Percentiles rank a stretch among this genome's conserved stretches.
Conservation (phyloP, 2,797 vertebrate genomes). For the Psittacula derbiana region DNA sequence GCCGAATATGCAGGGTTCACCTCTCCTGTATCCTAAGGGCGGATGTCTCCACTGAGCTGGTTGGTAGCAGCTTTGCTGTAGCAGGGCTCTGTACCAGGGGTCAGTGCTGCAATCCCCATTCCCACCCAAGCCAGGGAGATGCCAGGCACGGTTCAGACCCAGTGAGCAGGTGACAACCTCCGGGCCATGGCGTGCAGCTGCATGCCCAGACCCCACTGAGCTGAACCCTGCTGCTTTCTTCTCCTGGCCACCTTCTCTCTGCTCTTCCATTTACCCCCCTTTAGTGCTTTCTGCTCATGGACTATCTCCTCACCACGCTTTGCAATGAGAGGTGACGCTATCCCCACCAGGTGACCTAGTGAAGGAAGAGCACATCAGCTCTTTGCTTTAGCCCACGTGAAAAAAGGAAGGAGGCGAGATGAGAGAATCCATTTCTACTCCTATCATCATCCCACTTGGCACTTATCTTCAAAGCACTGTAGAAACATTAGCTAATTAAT, state of each 20-base stretch:
- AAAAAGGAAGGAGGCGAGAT: not conserved
- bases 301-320: not conserved
- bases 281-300: not conserved
- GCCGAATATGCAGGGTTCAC: not conserved
- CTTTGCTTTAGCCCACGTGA: not conserved
- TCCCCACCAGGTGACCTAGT: not conserved
- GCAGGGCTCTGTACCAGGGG: accelerated
- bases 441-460: not conserved
- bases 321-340: not conserved
- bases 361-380: not conserved
- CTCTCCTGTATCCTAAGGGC: not conserved
- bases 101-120: not conserved
- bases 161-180: not conserved
- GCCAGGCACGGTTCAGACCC: not conserved
- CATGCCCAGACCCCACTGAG: accelerated
- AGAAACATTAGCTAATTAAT: slow-evolving; percentile 23
- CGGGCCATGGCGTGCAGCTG: not conserved
- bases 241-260: not conserved
- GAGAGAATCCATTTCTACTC: not conserved
- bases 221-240: not conserved
- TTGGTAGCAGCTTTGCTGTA: not conserved
- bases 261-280: not conserved
- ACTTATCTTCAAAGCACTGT: slow-evolving; percentile 3
- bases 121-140: not conserved
- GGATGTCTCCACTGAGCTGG: not conserved